Conservation (phyloP, 2,888 invertebrate species). For the Ectemnius continuus region DNA sequence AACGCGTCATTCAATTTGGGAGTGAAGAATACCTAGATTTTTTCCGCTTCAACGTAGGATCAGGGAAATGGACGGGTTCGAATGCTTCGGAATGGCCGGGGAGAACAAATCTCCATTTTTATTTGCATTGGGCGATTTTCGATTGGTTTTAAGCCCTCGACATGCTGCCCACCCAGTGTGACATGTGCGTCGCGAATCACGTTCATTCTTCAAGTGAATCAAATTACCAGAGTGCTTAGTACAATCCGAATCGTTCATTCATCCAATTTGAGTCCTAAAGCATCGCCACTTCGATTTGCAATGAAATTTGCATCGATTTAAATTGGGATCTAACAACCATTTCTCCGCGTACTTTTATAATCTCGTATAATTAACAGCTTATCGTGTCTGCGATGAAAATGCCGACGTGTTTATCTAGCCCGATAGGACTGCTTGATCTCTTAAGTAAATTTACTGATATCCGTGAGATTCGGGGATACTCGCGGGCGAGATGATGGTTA, state of each 20-base stretch:
- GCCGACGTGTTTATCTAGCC: too few relatives aligned
- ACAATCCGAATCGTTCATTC: slow-evolving; percentile 22
- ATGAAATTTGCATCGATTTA: too few relatives aligned
- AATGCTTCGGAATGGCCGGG: slow-evolving; percentile 9
- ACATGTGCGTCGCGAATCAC: slow-evolving; percentile 57
- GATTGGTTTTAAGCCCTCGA: slow-evolving; percentile 63
- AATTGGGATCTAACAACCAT: too few relatives aligned
- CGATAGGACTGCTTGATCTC: too few relatives aligned
- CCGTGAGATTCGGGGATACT: too few relatives aligned
- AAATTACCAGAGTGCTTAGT: slow-evolving; percentile 44
- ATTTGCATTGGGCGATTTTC: slow-evolving; percentile 66
- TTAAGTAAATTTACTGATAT: too few relatives aligned
- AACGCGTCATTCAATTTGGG: slow-evolving; percentile 26
- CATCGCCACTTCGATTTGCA: too few relatives aligned
- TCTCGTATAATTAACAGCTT: too few relatives aligned
- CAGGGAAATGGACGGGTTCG: slow-evolving; percentile 15
- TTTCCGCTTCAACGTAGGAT: slow-evolving; percentile 18
- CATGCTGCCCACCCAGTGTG: slow-evolving; percentile 27
- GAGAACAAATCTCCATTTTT: slow-evolving; percentile 64
- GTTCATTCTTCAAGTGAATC: slow-evolving; percentile 60
- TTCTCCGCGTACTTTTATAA: too few relatives aligned
- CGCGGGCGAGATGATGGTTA: slow-evolving; percentile 27
- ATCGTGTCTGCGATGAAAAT: too few relatives aligned
- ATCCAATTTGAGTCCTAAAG: slow-evolving; percentile 46
- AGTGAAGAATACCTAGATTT: slow-evolving; percentile 32